Base-by-base conservation (phyloP, 1,140 invertebrate species). In the Eumaeus atala region DNA sequence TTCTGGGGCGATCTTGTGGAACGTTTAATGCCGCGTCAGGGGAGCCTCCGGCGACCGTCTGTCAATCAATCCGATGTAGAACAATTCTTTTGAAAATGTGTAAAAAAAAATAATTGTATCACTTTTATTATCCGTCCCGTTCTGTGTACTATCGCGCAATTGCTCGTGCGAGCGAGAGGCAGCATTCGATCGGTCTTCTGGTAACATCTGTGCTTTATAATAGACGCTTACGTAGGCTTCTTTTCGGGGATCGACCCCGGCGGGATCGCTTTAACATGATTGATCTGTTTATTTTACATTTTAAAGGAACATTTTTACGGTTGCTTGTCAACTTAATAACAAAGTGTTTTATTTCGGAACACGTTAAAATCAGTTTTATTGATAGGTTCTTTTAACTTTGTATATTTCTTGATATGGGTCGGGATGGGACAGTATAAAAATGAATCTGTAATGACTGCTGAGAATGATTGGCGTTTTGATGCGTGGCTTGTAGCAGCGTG, bases 241-340 rank as follows among this genome's bases (percentile, higher is more conserved):
- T 84, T 87, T 84, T 83, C 80, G 80, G 75, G 78, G 78, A 81
- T 81, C 75, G 72, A 81, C 74, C 82, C 84, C 81, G 78, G 80
- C 81, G 81, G 84, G 81, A 84, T 85, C 78, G 72, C 74, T 84
- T 84, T 81, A 85, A 84, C 75, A 87, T 87, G 84, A 87, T 87
- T 87, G 84, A 87, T 87, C 84, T 84, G 84, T 87, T 87, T 87
- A 87, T 87, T 87, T 87, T 83, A 85, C 81, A 87, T 87, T 87
- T 87, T 84, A 87, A 84, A 87, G 76, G 78, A 79, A 75, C 80
- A 87, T 87, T 87, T 87, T 87, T 87, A 87, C 84, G 84, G 84
- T 85, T 85, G 84, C 74, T 87, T 87, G 84, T 87, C 84, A 87
- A 87, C 84, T 85, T 84, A 83, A 85, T 87, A 85, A 87, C 84